A percentile compares a stretch with the other conserved stretches of the same genome.
Conservation (phyloP, 2,113 vertebrate species). For the Lophotis ruficrista region DNA sequence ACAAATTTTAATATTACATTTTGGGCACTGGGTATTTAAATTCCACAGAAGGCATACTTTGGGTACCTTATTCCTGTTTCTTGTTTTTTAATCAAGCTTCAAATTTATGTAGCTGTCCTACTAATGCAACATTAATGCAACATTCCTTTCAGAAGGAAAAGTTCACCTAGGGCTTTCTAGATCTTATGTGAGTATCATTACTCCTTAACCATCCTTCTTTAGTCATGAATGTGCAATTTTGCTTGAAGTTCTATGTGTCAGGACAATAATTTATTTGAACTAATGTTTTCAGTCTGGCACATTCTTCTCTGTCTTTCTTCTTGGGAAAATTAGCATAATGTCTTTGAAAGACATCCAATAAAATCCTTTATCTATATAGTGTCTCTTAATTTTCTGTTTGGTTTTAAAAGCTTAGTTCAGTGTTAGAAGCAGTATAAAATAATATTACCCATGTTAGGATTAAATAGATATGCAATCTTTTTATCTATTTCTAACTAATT, state of each 20-base stretch:
- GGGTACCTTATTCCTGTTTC: neutral
- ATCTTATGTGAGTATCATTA: slow-evolving; percentile 54
- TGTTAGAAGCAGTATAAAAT: neutral
- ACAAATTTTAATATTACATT: neutral
- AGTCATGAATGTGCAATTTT: slow-evolving; percentile 23
- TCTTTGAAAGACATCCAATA: slow-evolving; percentile 1
- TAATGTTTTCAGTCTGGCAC: slow-evolving; percentile 19
- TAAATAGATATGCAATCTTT: neutral
- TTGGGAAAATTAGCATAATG: slow-evolving; percentile 34
- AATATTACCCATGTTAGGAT: neutral
- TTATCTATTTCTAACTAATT: neutral
- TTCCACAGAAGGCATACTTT: neutral
- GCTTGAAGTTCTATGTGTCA: slow-evolving; percentile 40
- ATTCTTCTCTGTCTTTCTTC: slow-evolving; percentile 42
- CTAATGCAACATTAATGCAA: slow-evolving; percentile 39
- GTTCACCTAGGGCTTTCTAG: slow-evolving; percentile 55
- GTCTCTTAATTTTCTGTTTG: neutral
- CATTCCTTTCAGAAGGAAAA: slow-evolving; percentile 13
- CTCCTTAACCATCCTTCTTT: slow-evolving; percentile 34
- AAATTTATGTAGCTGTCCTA: slow-evolving; percentile 36
- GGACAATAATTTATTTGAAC: slow-evolving; percentile 43
- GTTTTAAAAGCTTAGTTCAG: slow-evolving; percentile 5
- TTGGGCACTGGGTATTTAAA: neutral
- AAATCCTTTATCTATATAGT: slow-evolving; percentile 27
- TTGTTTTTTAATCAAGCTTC: neutral